phyloP scores from a whole-genome alignment of 2,797 vertebrate species.

The Macroramphosus scolopax region DNA sequence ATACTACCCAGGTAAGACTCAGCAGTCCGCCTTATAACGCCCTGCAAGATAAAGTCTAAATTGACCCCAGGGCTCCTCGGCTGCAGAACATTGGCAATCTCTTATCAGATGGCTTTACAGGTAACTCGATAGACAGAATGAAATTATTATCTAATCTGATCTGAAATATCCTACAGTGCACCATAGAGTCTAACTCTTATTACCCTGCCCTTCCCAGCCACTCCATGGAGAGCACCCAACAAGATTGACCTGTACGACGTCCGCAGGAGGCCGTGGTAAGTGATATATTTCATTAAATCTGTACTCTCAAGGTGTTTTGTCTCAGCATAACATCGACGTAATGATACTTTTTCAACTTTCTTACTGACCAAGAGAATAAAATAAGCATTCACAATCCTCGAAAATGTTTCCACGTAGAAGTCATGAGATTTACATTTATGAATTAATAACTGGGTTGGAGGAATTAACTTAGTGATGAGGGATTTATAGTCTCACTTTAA shows the following conservation, averaged over 20 bases:
- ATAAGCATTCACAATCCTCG: too few relatives aligned
- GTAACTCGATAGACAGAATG: conserved; percentile 60
- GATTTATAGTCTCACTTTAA: too few relatives aligned
- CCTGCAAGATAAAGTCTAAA: conserved; percentile 65
- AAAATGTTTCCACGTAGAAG: too few relatives aligned
- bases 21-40: conserved; percentile 39
- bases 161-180: conserved; percentile 50
- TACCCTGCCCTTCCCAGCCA: conserved; percentile 78
- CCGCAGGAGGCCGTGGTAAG: conserved; percentile 96
- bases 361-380: too few relatives aligned
- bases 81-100: conserved; percentile 62
- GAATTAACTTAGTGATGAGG: too few relatives aligned
- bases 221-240: conserved; percentile 93
- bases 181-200: conserved; percentile 25
- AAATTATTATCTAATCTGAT: conserved; percentile 71
- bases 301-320: too few relatives aligned
- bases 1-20: conserved; percentile 76
- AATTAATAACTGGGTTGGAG: too few relatives aligned
- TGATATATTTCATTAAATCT: conserved; percentile 12
- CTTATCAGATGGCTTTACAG: conserved; percentile 66
- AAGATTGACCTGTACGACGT: conserved; percentile 99
- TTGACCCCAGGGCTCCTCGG: conserved; percentile 55
- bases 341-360: too few relatives aligned
- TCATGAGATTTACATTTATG: too few relatives aligned
- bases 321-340: too few relatives aligned